A percentile compares a stretch with the other conserved stretches of the same genome.
phyloP scores from a whole-genome alignment of 2,888 invertebrate genomes.

The Sisyra nigra region DNA sequence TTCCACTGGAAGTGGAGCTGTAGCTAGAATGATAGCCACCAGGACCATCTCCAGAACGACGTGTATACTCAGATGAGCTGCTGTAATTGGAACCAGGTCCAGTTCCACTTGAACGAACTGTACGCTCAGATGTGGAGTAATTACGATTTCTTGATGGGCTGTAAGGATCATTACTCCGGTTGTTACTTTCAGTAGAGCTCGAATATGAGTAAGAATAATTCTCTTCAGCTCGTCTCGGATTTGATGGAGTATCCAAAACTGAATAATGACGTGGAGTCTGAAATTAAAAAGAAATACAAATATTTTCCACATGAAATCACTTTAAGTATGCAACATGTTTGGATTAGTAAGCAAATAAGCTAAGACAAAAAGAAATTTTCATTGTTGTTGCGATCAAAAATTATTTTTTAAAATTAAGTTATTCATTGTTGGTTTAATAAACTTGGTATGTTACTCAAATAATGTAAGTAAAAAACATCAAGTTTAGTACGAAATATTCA shows the following conservation, averaged over 20 bases:
- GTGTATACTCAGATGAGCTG: constrained; percentile 57
- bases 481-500: background rate
- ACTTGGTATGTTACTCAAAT: background rate
- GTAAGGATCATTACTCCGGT: constrained; percentile 36
- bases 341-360: background rate
- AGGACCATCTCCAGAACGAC: constrained; percentile 52
- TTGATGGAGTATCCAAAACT: constrained; percentile 59
- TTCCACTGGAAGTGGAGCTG: constrained; percentile 60
- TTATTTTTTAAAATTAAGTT: background rate
- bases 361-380: no score
- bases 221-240: constrained; percentile 54
- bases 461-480: background rate
- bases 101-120: constrained; percentile 44
- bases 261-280: constrained; percentile 83
- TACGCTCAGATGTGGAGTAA: constrained; percentile 53
- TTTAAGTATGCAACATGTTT: background rate
- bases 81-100: constrained; percentile 49
- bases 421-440: background rate
- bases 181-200: constrained; percentile 37
- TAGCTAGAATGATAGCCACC: constrained; percentile 65
- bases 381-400: background rate
- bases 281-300: constrained; percentile 29
- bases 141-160: constrained; percentile 41
- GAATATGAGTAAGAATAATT: constrained; percentile 76
- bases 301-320: background rate